Base-by-base conservation (phyloP, 2,797 vertebrate genomes). In the Pelochelys cantorii region DNA sequence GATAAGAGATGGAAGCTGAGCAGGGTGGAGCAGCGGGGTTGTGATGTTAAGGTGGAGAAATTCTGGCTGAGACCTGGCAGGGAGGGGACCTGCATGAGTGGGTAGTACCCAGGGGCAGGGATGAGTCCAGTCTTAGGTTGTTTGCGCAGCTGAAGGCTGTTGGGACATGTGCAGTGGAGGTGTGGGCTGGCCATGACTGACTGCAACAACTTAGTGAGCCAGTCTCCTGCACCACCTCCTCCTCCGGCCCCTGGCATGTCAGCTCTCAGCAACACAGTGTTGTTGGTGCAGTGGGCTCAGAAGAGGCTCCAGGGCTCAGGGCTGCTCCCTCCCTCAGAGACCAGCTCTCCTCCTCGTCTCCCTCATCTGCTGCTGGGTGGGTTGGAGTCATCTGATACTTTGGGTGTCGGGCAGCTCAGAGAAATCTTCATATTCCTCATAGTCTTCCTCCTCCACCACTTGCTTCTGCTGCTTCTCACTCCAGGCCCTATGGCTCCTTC, bases 371-470 rank as follows among this genome's bases (percentile, higher is more conserved):
- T 97, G 9, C 97, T 97, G 2, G 98, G 98, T 0, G 99, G 99
- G 96, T 99, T 99, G 6, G 99, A 99, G 96, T 99, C 99, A 90
- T 99, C 99, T 95, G 97, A 99, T 97, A 96, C 99, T 99, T 92
- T 97, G 98, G 54, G 98, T 98, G 77, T 99, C 99, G 0, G 97
- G 97, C 92, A 99, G 95, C 42, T 98, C 97, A 25, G 98, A 98
- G 75, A 99, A 99, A 95, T 99, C 96, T 37, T 98, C 98, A 74
- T 98, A 98, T 86, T 99, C 99, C 74, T 99, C 99, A 59, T 96
- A 98, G 29, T 98, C 98, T 2, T 95, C 97, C 3, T 92, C 91
- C 10, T 95, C 82, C 42, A 71, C 91, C 4, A 84, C 12, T 94
- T 96, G 94, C 7, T 79, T 75, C n/a, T 56, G 85, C 9, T 25